Base-by-base conservation (phyloP, 2,888 invertebrate species). In the Aspidapion aeneum region DNA sequence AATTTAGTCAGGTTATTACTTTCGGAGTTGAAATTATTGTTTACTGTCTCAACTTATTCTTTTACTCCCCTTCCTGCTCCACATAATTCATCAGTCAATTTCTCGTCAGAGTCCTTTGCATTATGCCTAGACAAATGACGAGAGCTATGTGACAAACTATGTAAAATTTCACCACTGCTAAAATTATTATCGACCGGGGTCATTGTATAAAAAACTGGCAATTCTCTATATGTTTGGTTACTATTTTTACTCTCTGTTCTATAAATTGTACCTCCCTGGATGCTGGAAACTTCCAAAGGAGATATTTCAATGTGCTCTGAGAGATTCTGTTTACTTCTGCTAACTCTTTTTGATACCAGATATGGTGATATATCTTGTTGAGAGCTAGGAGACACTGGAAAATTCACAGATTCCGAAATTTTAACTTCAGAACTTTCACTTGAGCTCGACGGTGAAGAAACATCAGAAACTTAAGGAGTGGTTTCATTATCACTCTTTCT, bases 401-500 rank as follows among this genome's bases (percentile, higher is more conserved):
- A 68, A 65, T 74, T 74, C 1, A n/a, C 2, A 1, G 76, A 75
- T 55, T 70, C 70, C 0, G 77, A 75, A 1, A 75, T 74, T 68
- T 70, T 73, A 1, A 71, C 63, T 48, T 74, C 74, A 9, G 74
- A 72, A 63, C 74, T 75, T 22, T 74, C 73, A 5, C 71, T 70
- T 1, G 75, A 75, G 61, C 71, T 73, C 19, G 75, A 74, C 3
- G 76, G 74, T 1, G 77, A 73, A 2, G 76, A 78, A 9, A 77
- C 70, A 67, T 79, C 78, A 0, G 84, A 84, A 5, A 90, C 87
- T 64, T 90, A 82, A 62, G 88, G 88, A 1, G 89, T 87, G 69
- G 86, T 86, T 74, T 90, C 90, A 75, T 89, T 89, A 74, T 88
- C 88, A 75, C 85, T 77, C 1, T 68, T 73, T 35, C 78, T 77